Base-by-base conservation (phyloP, 30 jellyfish, hydroid and myxozoan genomes). In the Hydractinia echinata region DNA sequence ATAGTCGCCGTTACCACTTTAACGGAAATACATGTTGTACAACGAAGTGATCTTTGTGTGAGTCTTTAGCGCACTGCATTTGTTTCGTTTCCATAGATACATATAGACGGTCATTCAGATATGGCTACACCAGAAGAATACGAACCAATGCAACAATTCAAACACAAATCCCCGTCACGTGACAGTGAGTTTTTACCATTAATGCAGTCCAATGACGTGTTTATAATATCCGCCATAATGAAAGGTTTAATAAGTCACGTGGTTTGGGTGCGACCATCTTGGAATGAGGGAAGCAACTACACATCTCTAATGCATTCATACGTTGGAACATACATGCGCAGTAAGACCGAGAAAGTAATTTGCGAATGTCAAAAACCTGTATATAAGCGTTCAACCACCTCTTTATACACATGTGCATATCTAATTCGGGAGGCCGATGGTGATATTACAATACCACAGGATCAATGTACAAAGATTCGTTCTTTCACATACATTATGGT, bases 61-160 rank as follows among this genome's bases (percentile, higher is more conserved):
- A 13, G 18, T 13, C 18, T 60, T 60, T 60, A 72, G 62, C 18
- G 30, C 81, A 72, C 58, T 11, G 15, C 16, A 0, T 15, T 16
- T 68, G 53, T 0, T 68, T 15, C 53, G n/a, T 77, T 8, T 53
- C 16, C 18, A 64, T 82, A 82, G 89, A 82, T 82, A 44, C 89
- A 82, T 53, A 64, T 82, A 54, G 89, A 82, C 76, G 89, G 86
- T 21, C 89, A 82, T 53, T 82, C 89, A 16, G 89, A 82, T 72
- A 73, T 82, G 83, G 89, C 86, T 9, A 51, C 82, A 21, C 89
- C 89, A 4, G 72, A 55, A 11, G 61, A 39, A 39, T 82, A 15
- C 15, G 52, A 56, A 21, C 9, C 30, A 19, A 51, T 82, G 4
- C 73, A 55, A 10, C 1, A 50, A 30, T 69, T 82, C 4, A 44